Percentiles rank a stretch among this genome's conserved stretches.
Evolutionary conservation across 2,888 invertebrate genomes (phyloP).

Genomic region (Volucella inanis): DNA sequence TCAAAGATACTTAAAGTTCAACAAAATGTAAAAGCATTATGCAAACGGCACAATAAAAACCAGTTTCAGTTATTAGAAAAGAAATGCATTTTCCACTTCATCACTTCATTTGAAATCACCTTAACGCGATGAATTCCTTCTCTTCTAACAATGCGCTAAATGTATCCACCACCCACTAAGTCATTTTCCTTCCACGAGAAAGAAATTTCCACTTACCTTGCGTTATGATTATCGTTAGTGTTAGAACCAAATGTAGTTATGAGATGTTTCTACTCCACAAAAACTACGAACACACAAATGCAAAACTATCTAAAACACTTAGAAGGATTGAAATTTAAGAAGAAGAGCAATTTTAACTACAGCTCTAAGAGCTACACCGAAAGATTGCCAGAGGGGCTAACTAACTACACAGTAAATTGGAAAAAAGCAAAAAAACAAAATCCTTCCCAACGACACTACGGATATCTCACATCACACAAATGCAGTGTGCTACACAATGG

Average conservation of each 20-base stretch:
- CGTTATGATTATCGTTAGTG: constrained; percentile 15
- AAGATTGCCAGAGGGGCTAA: not conserved
- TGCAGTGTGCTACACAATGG: too few relatives aligned
- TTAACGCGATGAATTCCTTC: not conserved
- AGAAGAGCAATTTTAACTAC: not conserved
- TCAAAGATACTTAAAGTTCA: not conserved
- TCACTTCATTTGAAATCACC: not conserved
- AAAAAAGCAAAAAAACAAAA: too few relatives aligned
- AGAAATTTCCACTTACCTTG: constrained; percentile 25
- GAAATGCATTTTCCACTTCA: constrained; percentile 12
- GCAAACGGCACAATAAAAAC: not conserved
- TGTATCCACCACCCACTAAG: too few relatives aligned
- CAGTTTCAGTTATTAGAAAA: constrained; percentile 1
- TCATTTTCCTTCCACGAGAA: not conserved
- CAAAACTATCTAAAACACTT: constrained; percentile 7
- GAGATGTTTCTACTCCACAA: not conserved
- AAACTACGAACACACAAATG: not conserved
- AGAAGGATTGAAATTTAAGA: not conserved
- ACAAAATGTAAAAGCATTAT: not conserved
- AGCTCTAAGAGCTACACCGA: not conserved
- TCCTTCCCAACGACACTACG: too few relatives aligned
- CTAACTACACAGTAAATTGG: not conserved
- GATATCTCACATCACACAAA: too few relatives aligned
- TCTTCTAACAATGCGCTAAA: not conserved
- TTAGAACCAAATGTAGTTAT: not conserved